A percentile compares a stretch with the other conserved stretches of the same genome.
Conservation (phyloP, 2,797 vertebrate genomes). For the Hoplostethus atlanticus region DNA sequence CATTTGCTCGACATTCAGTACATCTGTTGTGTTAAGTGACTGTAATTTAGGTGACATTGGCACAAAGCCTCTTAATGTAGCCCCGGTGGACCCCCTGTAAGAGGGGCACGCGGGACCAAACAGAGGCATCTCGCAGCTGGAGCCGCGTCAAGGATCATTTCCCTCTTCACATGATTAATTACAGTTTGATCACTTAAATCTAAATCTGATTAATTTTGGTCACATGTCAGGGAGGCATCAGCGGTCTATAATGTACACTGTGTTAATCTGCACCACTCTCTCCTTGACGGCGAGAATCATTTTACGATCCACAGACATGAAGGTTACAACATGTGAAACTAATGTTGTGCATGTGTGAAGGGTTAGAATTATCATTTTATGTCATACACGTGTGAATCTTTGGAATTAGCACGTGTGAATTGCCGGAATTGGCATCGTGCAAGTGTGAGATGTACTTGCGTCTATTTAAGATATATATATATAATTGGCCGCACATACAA, state of each 20-base stretch:
- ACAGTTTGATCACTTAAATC: slow-evolving; percentile 99
- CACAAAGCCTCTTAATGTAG: slow-evolving; percentile 98
- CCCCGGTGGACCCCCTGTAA: slow-evolving; percentile 96
- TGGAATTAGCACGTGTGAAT: slow-evolving; percentile 61
- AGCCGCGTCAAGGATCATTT: slow-evolving; percentile 99
- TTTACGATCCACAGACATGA: slow-evolving; percentile 47
- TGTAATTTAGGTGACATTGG: slow-evolving; percentile 99
- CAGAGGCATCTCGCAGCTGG: slow-evolving; percentile 99
- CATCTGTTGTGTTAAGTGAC: slow-evolving; percentile 99
- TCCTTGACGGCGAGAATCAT: slow-evolving; percentile 67
- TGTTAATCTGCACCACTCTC: slow-evolving; percentile 88
- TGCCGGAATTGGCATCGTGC: slow-evolving; percentile 48
- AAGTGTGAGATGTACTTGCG: slow-evolving; percentile 37
- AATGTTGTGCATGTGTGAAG: slow-evolving; percentile 75
- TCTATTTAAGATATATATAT: slow-evolving; percentile 10
- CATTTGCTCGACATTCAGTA: slow-evolving; percentile 97
- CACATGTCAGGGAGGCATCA: slow-evolving; percentile 97
- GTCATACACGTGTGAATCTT: slow-evolving; percentile 64
- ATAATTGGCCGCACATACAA: slow-evolving; percentile 49
- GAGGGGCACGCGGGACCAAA: slow-evolving; percentile 93
- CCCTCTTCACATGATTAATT: slow-evolving; percentile 99
- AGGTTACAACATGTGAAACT: slow-evolving; percentile 77
- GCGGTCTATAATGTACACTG: slow-evolving; percentile 90
- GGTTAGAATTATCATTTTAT: slow-evolving; percentile 60
- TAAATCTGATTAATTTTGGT: slow-evolving; percentile 99